These are phyloP conservation scores for Epizoanthus ramosus DNA, from an alignment of 92 coral and sea anemone species.

Conservation along the genomic window DNA sequence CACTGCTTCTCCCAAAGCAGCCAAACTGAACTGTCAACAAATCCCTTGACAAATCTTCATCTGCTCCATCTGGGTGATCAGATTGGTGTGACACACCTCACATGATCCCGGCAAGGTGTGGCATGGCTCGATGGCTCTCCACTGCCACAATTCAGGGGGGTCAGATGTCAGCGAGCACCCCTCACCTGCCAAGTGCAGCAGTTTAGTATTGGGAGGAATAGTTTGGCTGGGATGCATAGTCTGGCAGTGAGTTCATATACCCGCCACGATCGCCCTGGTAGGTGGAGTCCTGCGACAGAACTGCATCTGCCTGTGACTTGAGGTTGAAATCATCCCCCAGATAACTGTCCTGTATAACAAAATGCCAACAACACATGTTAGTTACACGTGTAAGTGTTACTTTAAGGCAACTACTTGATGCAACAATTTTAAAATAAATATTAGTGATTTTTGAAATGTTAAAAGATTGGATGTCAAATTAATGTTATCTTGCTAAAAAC, in stretches of 20 bases:
- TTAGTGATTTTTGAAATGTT: no score
- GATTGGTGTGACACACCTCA: conserved; percentile 20
- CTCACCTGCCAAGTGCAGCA: conserved; percentile 50
- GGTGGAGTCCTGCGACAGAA: conserved; percentile 98
- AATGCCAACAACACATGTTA: background rate
- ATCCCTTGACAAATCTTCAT: conserved; percentile 29
- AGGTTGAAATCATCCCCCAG: conserved; percentile 99
- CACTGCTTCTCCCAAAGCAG: conserved; percentile 4
- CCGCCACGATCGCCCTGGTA: conserved; percentile 99
- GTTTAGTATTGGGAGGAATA: conserved; percentile 97
- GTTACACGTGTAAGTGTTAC: no score
- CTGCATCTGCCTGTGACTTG: conserved; percentile 99
- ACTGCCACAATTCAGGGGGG: conserved; percentile 12
- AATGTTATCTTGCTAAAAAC: no score
- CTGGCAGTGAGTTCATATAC: conserved; percentile 98
- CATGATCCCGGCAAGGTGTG: conserved; percentile 17
- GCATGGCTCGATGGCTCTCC: background rate
- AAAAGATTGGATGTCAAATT: no score
- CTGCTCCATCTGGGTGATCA: background rate
- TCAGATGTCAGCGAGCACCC: conserved; percentile 31
- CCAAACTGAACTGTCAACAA: conserved; percentile 11
- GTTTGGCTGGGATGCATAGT: conserved; percentile 99
- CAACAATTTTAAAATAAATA: no score
- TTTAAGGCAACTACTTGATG: no score
- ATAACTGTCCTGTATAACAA: conserved; percentile 85